Evolutionary conservation across 2,888 invertebrate genomes (phyloP), one percentile per base, ranked within the genome.

Genomic region (Cremastobaeus sp.): DNA sequence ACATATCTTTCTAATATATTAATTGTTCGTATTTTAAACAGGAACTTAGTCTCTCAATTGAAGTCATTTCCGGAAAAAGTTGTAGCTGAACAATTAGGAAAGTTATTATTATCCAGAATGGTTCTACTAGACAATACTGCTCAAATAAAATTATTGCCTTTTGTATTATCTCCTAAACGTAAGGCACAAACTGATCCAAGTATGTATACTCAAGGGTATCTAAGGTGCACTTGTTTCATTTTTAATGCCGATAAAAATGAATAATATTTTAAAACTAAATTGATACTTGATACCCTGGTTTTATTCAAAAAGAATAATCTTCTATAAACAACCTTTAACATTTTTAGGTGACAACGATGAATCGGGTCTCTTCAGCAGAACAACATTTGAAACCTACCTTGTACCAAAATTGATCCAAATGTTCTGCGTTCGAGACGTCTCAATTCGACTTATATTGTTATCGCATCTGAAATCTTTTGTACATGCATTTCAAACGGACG

Each of bases 121-220:
- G 96, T 97, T 30, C 89, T 97, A 74, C 89, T 97, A 50, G 96
- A 97, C 86, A 89, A 90, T 79, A 93, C 94, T 34, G 96, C 97
- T 15, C 93, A 94, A 85, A 90, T 89, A 74, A 90, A 91, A 86
- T 89, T 93, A 15, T 88, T 96, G 76, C 95, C 95, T 35, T 90
- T 89, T 82, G 89, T 95, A 66, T 89, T 96, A 17, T 91, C 90
- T 77, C 94, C 94, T 8, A 91, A 90, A 88, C 93, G 94, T 93
- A 89, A 87, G 48, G 18, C 71, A 55, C 21, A 59, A 32, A 12
- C 47, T 25, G 11, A 41, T 55, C 35, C n/a, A 20, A 54, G 37
- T 62, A 65, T 17, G 64, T 66, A 70, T 60, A 34, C 47, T 57
- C 47, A 17, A 32, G 62, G 62, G 69, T 60, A 62, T 60, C 48